phyloP scores from a whole-genome alignment of 2,888 invertebrate species.

The Cerceris rybyensis region DNA sequence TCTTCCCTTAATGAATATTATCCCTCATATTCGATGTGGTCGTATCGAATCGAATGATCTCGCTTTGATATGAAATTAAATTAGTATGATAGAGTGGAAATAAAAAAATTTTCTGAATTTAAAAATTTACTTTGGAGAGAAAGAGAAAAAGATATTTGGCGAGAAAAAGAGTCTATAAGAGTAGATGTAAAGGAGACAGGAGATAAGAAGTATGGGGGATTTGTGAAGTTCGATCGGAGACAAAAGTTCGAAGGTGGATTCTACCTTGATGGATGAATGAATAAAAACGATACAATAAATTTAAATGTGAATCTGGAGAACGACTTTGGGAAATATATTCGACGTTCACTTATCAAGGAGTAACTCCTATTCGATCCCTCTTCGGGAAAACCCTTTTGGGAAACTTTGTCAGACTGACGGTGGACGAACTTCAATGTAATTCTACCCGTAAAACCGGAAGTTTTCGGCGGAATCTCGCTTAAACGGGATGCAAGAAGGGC shows the following conservation, averaged over 20 bases:
- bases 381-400: slow-evolving; percentile 37
- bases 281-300: slow-evolving; percentile 48
- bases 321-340: slow-evolving; percentile 48
- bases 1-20: slow-evolving; percentile 14
- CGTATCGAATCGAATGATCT: slow-evolving; percentile 13
- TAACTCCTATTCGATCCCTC: slow-evolving; percentile 49
- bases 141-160: too few relatives aligned
- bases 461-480: slow-evolving; percentile 50
- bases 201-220: background rate
- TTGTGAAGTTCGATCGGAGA: background rate
- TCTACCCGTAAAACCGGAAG: slow-evolving; percentile 47
- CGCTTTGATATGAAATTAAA: slow-evolving; percentile 13
- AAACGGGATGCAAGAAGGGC: slow-evolving; percentile 30
- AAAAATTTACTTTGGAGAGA: too few relatives aligned
- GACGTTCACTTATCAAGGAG: slow-evolving; percentile 49
- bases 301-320: slow-evolving; percentile 42
- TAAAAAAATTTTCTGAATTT: too few relatives aligned
- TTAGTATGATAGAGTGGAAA: background rate
- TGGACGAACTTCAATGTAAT: slow-evolving; percentile 38
- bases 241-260: too few relatives aligned
- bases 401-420: slow-evolving; percentile 50
- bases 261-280: background rate
- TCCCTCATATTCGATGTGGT: slow-evolving; percentile 20
- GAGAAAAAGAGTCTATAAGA: too few relatives aligned
- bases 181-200: too few relatives aligned